Evolutionary conservation across 30 jellyfish, hydroid and myxozoan species (phyloP).

Genomic region (Clytia hemisphaerica): DNA sequence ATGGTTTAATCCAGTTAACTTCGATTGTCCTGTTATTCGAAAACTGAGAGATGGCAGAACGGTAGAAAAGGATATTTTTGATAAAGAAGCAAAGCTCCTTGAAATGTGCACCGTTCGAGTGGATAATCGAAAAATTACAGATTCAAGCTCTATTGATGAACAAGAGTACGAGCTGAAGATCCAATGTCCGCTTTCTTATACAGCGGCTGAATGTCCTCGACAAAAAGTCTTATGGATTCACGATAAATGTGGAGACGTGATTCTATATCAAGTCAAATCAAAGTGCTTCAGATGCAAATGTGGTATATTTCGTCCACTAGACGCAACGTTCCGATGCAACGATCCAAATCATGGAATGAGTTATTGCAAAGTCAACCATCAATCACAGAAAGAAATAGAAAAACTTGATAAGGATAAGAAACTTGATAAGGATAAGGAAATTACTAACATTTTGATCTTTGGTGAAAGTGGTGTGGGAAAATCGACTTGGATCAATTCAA

Average conservation of each 20-base stretch:
- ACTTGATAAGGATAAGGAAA: constrained; percentile 22
- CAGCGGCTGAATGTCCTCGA: constrained; percentile 31
- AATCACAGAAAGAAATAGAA: constrained; percentile 1
- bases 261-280: constrained; percentile 38
- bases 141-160: no score
- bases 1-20: no score
- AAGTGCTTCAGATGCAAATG: constrained; percentile 37
- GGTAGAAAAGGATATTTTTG: no score
- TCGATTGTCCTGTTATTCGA: no score
- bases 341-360: constrained; percentile 38
- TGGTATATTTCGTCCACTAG: constrained; percentile 24
- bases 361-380: not conserved
- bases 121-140: constrained; percentile 3
- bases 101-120: constrained; percentile 12
- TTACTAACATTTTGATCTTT: not conserved
- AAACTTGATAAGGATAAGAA: no score
- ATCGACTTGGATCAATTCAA: not conserved
- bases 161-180: constrained; percentile 38
- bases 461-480: constrained; percentile 5
- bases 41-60: no score
- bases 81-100: constrained; percentile 43
- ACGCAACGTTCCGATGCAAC: constrained; percentile 41
- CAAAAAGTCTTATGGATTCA: constrained; percentile 35
- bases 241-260: constrained; percentile 27
- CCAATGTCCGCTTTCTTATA: constrained; percentile 41